Evolutionary conservation across 2,113 vertebrate genomes (phyloP).

Genomic region (Rhombomys opimus): DNA sequence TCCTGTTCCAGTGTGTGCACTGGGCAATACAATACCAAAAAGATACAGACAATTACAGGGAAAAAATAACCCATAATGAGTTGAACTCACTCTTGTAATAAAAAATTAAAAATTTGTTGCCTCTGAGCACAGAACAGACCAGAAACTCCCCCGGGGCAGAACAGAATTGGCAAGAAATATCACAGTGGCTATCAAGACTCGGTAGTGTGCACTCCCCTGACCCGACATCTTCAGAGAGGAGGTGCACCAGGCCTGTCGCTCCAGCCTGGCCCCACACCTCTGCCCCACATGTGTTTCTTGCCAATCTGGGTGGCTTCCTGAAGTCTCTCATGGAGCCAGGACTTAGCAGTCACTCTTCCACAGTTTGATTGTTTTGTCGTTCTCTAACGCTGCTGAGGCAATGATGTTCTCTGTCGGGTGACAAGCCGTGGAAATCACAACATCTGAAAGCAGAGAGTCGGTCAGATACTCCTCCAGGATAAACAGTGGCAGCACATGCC

Average conservation of each 20-base stretch:
- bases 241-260: constrained; percentile 45
- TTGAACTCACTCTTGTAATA: constrained; percentile 80
- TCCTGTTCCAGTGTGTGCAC: constrained; percentile 76
- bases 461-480: neutral
- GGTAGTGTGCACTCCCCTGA: neutral
- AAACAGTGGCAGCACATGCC: neutral
- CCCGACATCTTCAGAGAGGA: constrained; percentile 45
- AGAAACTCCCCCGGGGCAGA: constrained; percentile 69
- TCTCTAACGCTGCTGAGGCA: constrained; percentile 97
- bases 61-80: constrained; percentile 80
- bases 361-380: constrained; percentile 99
- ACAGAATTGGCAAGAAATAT: constrained; percentile 55
- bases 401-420: constrained; percentile 99
- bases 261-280: constrained; percentile 53
- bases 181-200: constrained; percentile 75
- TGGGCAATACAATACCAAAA: constrained; percentile 72
- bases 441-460: constrained; percentile 87
- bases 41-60: constrained; percentile 78
- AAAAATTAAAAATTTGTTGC: constrained; percentile 75
- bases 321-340: constrained; percentile 74
- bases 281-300: constrained; percentile 57
- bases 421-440: constrained; percentile 98
- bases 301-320: constrained; percentile 50
- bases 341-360: constrained; percentile 99
- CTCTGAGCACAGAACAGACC: constrained; percentile 78